These are phyloP conservation scores for Bombus picipes DNA, from an alignment of 1,140 invertebrate genomes.

Conservation along the genomic window DNA sequence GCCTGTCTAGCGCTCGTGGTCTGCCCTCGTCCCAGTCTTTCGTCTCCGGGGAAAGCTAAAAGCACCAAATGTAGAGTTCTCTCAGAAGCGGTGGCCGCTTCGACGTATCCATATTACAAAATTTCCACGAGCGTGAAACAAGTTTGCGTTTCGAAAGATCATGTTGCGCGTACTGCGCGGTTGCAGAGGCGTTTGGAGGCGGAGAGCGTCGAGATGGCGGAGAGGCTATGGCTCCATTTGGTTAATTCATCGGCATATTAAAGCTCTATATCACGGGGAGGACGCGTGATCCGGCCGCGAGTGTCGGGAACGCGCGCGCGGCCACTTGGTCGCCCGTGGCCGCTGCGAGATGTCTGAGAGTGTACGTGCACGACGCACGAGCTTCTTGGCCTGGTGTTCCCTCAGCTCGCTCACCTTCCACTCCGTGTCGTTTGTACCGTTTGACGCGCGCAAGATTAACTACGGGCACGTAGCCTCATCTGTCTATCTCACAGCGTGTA, in stretches of 20 bases:
- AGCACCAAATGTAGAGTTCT: too few relatives aligned
- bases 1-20: too few relatives aligned
- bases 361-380: constrained; percentile 4
- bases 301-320: constrained; percentile 28
- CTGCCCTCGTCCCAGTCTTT: too few relatives aligned
- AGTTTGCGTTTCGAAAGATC: neutral
- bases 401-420: constrained; percentile 53
- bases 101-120: neutral
- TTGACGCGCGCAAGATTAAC: constrained; percentile 80
- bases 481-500: constrained; percentile 79
- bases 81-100: too few relatives aligned
- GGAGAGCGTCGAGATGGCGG: neutral
- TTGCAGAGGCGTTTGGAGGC: neutral
- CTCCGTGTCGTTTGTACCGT: constrained; percentile 72
- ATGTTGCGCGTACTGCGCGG: too few relatives aligned
- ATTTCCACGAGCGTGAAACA: neutral
- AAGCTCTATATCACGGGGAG: constrained; percentile 35
- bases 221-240: constrained; percentile 21
- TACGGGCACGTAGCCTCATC: constrained; percentile 76
- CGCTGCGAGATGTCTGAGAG: neutral
- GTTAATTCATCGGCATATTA: constrained; percentile 49
- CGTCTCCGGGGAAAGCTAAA: too few relatives aligned
- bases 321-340: neutral
- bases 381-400: constrained; percentile 49
- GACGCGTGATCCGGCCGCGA: constrained; percentile 26